Conservation (phyloP, 2,113 vertebrate species). For the Pterocles orientalis region DNA sequence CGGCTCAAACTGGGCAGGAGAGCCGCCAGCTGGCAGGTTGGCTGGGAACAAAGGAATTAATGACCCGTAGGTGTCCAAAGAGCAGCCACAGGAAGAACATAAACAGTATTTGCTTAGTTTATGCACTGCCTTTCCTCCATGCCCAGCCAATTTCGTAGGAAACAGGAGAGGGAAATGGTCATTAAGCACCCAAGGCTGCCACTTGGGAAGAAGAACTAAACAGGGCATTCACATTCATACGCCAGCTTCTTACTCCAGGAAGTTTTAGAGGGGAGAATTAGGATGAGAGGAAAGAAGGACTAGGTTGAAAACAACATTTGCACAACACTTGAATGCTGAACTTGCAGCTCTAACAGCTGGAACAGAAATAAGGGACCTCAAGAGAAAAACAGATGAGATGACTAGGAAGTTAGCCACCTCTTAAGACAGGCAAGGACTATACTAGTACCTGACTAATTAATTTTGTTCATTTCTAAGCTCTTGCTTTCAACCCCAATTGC, state of each 20-base stretch:
- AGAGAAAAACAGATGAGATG: neutral
- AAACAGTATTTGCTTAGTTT: constrained; percentile 19
- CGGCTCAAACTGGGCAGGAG: neutral
- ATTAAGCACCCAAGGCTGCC: neutral
- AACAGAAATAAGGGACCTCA: neutral
- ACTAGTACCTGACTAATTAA: neutral
- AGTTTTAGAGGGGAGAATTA: neutral
- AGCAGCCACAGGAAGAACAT: constrained; percentile 18
- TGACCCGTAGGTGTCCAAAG: constrained; percentile 2
- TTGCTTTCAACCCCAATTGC: neutral
- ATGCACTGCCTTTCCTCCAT: neutral
- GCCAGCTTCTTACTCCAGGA: neutral
- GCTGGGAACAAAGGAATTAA: constrained; percentile 5
- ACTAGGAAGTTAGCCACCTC: neutral
- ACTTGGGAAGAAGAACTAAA: neutral
- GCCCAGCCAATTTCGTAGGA: neutral
- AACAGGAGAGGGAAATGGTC: neutral
- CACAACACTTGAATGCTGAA: neutral
- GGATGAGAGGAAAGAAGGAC: neutral
- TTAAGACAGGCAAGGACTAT: neutral
- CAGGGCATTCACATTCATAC: neutral
- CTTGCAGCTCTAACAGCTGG: neutral
- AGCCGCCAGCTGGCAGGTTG: neutral
- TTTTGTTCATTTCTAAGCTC: neutral
- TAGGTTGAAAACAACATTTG: neutral